These are phyloP conservation scores for Phymanthus crucifer DNA, from an alignment of 92 coral and sea anemone genomes.

Conservation along the genomic window DNA sequence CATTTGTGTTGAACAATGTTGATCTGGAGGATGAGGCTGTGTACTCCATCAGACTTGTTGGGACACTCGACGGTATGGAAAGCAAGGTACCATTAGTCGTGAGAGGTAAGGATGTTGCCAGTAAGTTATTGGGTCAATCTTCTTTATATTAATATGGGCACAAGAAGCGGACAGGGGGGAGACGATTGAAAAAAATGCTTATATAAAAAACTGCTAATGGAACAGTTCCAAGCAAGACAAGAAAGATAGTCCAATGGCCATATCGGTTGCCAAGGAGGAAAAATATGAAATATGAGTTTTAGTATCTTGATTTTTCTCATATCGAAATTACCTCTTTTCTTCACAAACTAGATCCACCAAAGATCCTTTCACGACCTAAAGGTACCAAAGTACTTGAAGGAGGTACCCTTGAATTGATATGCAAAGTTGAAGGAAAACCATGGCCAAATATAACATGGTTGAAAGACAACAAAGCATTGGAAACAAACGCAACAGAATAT, in stretches of 20 bases:
- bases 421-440: slow-evolving; percentile 23
- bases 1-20: not conserved
- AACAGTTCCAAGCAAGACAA: no score
- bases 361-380: slow-evolving; percentile 9
- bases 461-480: slow-evolving; percentile 28
- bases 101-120: not conserved
- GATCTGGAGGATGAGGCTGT: slow-evolving; percentile 16
- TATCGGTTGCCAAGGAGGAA: no score
- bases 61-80: slow-evolving; percentile 19
- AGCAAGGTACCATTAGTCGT: not conserved
- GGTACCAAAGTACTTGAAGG: slow-evolving; percentile 7
- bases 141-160: no score
- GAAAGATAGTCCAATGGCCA: no score
- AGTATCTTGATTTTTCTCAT: no score
- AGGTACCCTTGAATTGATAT: not conserved
- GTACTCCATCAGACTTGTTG: slow-evolving; percentile 16
- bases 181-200: no score
- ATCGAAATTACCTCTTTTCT: no score
- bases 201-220: no score
- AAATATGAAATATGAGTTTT: no score
- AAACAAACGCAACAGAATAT: not conserved
- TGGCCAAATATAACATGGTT: slow-evolving; percentile 21
- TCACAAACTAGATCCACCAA: slow-evolving; percentile 29
- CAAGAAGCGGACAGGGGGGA: no score
- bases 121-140: no score